phyloP scores from a whole-genome alignment of 2,888 invertebrate genomes.

The Erebia palarica region DNA sequence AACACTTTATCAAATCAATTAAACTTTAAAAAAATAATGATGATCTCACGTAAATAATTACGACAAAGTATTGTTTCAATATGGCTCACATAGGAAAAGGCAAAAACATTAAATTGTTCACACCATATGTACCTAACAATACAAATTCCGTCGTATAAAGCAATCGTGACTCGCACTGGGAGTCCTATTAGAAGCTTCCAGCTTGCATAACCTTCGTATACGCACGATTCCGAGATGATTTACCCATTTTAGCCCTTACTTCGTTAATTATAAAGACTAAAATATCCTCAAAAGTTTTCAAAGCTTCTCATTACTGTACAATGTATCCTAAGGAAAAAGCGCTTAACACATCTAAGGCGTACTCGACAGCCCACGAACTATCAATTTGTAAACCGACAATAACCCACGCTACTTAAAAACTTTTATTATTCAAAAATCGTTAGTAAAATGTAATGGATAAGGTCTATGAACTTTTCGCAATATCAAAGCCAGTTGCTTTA shows the following conservation, averaged over 20 bases:
- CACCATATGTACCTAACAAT: conserved; percentile 28
- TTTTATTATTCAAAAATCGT: neutral
- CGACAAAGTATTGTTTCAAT: neutral
- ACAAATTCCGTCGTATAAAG: conserved; percentile 38
- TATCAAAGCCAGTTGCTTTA: neutral
- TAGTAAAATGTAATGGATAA: neutral
- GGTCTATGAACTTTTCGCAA: conserved; percentile 5
- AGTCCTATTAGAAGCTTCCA: conserved; percentile 43
- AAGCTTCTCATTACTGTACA: conserved; percentile 23
- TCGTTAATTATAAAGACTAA: conserved; percentile 8
- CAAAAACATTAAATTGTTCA: conserved; percentile 13
- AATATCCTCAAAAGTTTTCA: neutral
- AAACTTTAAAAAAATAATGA: no score
- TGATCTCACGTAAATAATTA: neutral
- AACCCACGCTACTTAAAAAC: conserved; percentile 22
- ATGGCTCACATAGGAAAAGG: neutral
- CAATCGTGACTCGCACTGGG: conserved; percentile 45
- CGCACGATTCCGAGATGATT: conserved; percentile 16
- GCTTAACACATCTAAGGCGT: conserved; percentile 41
- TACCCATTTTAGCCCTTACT: conserved; percentile 8
- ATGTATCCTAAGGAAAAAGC: conserved; percentile 41
- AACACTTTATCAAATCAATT: no score
- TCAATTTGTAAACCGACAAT: conserved; percentile 38
- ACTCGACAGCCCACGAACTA: conserved; percentile 41
- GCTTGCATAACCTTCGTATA: conserved; percentile 46